Conservation (phyloP, 2,797 vertebrate species). For the Cynopterus sphinx region DNA sequence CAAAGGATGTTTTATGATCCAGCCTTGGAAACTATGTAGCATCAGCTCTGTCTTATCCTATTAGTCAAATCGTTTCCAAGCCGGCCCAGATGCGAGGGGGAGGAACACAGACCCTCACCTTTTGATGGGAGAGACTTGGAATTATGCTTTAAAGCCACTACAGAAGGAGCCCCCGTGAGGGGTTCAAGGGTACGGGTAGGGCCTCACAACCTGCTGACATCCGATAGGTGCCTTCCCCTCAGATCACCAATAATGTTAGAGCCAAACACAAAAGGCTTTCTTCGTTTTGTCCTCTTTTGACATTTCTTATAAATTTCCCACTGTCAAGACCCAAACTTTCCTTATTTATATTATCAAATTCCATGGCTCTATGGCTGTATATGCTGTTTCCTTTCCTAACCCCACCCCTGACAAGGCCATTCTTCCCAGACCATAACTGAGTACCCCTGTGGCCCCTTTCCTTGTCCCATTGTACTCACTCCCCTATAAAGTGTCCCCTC, state of each 20-base stretch:
- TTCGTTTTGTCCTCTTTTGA: background rate
- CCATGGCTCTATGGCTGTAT: background rate
- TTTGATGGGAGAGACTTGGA: background rate
- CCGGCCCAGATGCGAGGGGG: background rate
- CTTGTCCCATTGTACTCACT: background rate
- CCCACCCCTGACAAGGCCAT: background rate
- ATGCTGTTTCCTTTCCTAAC: background rate
- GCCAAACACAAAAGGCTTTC: background rate
- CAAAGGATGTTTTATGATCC: background rate
- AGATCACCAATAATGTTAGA: background rate
- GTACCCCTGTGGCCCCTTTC: background rate
- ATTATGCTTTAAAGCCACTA: background rate
- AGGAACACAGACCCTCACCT: no score
- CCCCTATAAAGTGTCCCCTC: accelerated
- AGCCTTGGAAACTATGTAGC: background rate
- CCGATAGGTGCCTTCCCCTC: background rate
- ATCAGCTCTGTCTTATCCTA: background rate
- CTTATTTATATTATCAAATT: background rate
- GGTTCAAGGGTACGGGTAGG: background rate
- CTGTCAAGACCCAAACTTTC: background rate
- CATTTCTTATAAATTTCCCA: background rate
- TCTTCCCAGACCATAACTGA: background rate
- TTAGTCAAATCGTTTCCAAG: background rate
- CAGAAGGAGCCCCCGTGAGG: background rate
- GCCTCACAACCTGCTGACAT: background rate